phyloP scores from a whole-genome alignment of 2,888 invertebrate genomes.

The Metacarcinus magister region DNA sequence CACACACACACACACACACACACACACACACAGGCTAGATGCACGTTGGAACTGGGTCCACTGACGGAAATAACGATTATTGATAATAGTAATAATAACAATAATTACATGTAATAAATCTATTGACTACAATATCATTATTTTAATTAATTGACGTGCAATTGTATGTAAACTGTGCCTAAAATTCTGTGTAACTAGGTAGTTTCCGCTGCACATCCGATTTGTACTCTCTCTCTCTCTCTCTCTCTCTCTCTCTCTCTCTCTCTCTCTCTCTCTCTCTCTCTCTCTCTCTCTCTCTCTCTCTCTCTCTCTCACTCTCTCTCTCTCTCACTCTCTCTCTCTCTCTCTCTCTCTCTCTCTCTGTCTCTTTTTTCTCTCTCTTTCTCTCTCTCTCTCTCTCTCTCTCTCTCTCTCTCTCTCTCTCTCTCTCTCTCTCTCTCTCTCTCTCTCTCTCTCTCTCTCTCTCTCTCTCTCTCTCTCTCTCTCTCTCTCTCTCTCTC shows the following conservation, averaged over 20 bases:
- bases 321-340: no score
- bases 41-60: background rate
- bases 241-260: background rate
- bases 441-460: no score
- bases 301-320: background rate
- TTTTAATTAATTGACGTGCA: conserved; percentile 18
- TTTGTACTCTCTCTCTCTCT: background rate
- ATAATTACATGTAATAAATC: background rate
- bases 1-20: background rate
- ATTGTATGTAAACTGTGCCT: conserved; percentile 10
- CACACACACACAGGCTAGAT: background rate
- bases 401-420: no score
- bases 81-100: conserved; percentile 7
- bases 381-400: no score
- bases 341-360: no score
- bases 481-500: no score
- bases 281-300: conserved; percentile 18
- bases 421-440: no score
- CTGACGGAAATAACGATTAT: background rate
- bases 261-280: conserved; percentile 14
- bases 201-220: background rate
- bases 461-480: background rate
- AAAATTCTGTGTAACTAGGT: background rate
- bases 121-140: background rate
- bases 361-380: no score